Conservation (phyloP, 2,888 invertebrate species). For the Caprella mutica region DNA sequence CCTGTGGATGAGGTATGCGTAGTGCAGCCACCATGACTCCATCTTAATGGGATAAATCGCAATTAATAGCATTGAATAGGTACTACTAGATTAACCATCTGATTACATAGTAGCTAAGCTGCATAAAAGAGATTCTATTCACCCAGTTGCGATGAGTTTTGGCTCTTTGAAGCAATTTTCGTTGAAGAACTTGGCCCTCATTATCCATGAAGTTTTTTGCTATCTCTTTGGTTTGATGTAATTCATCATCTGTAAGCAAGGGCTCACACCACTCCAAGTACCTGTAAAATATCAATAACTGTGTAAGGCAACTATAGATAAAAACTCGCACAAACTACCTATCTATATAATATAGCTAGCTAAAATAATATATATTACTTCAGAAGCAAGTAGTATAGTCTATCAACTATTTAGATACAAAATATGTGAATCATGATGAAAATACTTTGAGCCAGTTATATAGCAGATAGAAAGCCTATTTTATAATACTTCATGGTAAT, state of each 20-base stretch:
- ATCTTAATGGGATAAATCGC: slow-evolving; percentile 37
- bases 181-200: slow-evolving; percentile 45
- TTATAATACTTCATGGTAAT: too few species aligned
- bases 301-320: background rate
- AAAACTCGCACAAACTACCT: background rate
- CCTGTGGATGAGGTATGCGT: slow-evolving; percentile 46
- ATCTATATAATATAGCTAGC: too few species aligned
- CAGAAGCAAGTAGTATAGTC: background rate
- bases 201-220: slow-evolving; percentile 46
- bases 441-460: too few species aligned
- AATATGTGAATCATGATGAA: too few species aligned
- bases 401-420: background rate
- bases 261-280: slow-evolving; percentile 47
- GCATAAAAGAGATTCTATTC: slow-evolving; percentile 23
- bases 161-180: slow-evolving; percentile 43
- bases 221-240: slow-evolving; percentile 41
- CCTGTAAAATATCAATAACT: slow-evolving; percentile 33
- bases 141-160: slow-evolving; percentile 47
- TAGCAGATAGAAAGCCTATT: too few species aligned
- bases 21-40: slow-evolving; percentile 49
- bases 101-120: background rate
- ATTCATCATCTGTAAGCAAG: slow-evolving; percentile 44
- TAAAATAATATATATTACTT: too few species aligned
- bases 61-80: background rate
- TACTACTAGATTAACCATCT: background rate